These are phyloP conservation scores for Digitonthophagus gazella DNA, from an alignment of 2,888 invertebrate species.

Conservation along the genomic window DNA sequence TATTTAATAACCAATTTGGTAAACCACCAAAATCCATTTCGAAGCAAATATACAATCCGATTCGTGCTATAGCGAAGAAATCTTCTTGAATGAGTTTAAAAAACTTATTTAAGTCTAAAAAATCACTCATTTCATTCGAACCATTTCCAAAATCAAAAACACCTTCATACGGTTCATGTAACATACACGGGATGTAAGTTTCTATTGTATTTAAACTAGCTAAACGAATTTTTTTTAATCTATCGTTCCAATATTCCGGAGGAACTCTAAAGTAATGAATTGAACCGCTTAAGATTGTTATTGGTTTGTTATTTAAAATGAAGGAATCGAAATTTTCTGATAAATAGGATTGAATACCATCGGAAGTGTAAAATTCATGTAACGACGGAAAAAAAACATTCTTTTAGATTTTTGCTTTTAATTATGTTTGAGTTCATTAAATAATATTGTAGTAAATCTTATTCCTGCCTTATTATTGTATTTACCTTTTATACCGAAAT, in stretches of 20 bases:
- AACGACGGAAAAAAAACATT: too few relatives aligned
- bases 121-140: constrained; percentile 64
- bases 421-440: too few relatives aligned
- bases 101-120: constrained; percentile 61
- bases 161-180: constrained; percentile 76
- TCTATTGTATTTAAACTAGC: constrained; percentile 86
- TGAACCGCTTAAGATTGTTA: constrained; percentile 52
- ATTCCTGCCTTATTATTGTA: too few relatives aligned
- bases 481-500: too few relatives aligned
- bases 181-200: constrained; percentile 84
- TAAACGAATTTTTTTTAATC: constrained; percentile 71
- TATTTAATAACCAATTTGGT: constrained; percentile 39
- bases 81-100: constrained; percentile 71
- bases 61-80: constrained; percentile 73
- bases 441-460: too few relatives aligned
- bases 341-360: neutral
- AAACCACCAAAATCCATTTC: constrained; percentile 67
- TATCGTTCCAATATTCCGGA: constrained; percentile 73
- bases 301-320: neutral
- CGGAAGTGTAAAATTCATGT: constrained; percentile 4
- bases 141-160: constrained; percentile 52
- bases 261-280: constrained; percentile 86
- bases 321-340: neutral
- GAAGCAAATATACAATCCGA: constrained; percentile 88
- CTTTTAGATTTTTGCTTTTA: too few relatives aligned